Percentiles rank a stretch among this genome's conserved stretches.
These are phyloP conservation scores for Galeopterus variegatus DNA, from an alignment of 2,113 vertebrate genomes.

Conservation along the genomic window DNA sequence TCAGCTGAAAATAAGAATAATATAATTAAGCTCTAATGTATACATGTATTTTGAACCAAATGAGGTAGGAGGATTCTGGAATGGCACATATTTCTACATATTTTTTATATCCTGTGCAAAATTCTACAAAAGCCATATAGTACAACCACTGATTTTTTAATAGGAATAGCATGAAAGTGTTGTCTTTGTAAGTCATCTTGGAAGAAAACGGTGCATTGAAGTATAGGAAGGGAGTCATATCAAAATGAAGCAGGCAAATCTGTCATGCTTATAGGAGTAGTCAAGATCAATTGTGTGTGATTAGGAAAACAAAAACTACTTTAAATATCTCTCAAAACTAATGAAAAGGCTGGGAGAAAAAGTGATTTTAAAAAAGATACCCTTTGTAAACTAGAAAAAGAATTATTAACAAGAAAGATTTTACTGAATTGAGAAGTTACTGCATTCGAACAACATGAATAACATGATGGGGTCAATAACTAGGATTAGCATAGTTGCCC, in stretches of 20 bases:
- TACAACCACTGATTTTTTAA: background rate
- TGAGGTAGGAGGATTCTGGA: background rate
- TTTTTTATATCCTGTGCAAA: background rate
- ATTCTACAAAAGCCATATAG: background rate
- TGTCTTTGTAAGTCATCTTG: background rate
- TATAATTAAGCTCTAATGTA: background rate
- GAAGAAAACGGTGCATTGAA: background rate
- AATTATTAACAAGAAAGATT: background rate
- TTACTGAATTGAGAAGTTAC: background rate
- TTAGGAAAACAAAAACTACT: background rate
- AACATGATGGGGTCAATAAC: background rate
- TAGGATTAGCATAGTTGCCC: background rate
- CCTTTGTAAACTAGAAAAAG: background rate
- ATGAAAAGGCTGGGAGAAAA: background rate
- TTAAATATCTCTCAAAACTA: background rate
- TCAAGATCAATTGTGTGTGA: background rate
- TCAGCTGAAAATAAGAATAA: background rate
- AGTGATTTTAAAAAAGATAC: background rate
- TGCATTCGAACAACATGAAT: background rate
- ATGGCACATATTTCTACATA: background rate
- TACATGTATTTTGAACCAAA: background rate
- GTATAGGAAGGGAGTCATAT: background rate
- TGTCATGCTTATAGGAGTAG: background rate
- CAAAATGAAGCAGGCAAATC: background rate
- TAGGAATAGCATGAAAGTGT: background rate